Evolutionary conservation across 2,797 vertebrate genomes (phyloP).

Genomic region (Amphiprion clarkii): DNA sequence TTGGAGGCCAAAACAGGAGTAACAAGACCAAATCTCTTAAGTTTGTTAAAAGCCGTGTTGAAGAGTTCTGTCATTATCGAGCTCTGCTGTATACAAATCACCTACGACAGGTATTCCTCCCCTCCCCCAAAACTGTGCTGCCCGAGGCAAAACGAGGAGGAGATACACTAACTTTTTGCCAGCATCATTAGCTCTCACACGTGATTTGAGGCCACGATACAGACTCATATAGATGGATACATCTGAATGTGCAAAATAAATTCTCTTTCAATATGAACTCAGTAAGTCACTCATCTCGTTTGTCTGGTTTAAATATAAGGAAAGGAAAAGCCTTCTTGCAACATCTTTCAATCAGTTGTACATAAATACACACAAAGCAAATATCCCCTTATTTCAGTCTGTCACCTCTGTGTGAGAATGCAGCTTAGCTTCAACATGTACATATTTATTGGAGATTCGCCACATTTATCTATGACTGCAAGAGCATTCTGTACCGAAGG

Average conservation of each 20-base stretch:
- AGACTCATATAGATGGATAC: no score
- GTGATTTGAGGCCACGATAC: no score
- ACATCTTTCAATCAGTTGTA: constrained; percentile 3
- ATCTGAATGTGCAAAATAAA: no score
- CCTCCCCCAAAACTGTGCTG: no score
- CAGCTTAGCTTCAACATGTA: constrained; percentile 6
- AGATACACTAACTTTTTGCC: background rate
- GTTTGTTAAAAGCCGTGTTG: no score
- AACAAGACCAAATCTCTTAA: no score
- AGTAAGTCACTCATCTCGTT: background rate
- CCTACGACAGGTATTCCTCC: background rate
- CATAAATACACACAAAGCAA: background rate
- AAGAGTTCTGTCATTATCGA: background rate
- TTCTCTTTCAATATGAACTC: no score
- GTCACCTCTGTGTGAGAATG: constrained; percentile 22
- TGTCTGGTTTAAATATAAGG: background rate
- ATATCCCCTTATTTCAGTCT: constrained; percentile 7
- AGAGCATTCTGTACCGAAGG: background rate
- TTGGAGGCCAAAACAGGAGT: no score
- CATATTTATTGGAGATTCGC: background rate
- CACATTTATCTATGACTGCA: background rate
- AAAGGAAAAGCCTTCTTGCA: background rate
- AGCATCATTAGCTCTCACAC: background rate
- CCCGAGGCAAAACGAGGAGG: background rate
- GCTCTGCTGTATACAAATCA: background rate